These are phyloP conservation scores for Cyprinus carpio DNA, from an alignment of 2,113 vertebrate species.

Conservation along the genomic window DNA sequence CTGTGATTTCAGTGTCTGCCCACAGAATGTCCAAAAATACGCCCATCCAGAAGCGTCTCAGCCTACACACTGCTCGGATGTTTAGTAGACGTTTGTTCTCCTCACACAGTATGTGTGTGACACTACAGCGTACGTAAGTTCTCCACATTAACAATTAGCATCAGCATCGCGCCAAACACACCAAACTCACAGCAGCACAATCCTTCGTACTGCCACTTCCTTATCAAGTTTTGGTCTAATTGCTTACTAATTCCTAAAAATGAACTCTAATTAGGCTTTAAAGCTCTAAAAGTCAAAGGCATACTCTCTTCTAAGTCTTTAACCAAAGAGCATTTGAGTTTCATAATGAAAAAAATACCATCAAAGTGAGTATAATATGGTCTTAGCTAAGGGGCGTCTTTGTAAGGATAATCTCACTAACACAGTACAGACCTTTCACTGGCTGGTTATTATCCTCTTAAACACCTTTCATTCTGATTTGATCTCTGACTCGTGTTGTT, in stretches of 20 bases:
- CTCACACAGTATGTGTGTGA: background rate
- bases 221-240: background rate
- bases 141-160: slow-evolving; percentile 2
- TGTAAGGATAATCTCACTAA: background rate
- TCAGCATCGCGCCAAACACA: background rate
- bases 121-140: background rate
- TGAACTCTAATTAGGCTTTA: background rate
- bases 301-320: background rate
- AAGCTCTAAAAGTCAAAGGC: background rate
- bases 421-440: background rate
- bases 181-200: background rate
- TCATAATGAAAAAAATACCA: background rate
- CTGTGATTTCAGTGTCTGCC: slow-evolving; percentile 31
- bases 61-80: slow-evolving; percentile 10
- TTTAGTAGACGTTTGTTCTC: slow-evolving; percentile 25
- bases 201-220: background rate
- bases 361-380: background rate
- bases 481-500: background rate
- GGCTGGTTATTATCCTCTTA: slow-evolving; percentile 8
- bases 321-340: background rate
- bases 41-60: slow-evolving; percentile 18
- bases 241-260: background rate
- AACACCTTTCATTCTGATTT: background rate
- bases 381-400: background rate
- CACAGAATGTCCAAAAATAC: slow-evolving; percentile 53